phyloP scores from a whole-genome alignment of 2,113 vertebrate genomes.

The Gulo gulo region DNA sequence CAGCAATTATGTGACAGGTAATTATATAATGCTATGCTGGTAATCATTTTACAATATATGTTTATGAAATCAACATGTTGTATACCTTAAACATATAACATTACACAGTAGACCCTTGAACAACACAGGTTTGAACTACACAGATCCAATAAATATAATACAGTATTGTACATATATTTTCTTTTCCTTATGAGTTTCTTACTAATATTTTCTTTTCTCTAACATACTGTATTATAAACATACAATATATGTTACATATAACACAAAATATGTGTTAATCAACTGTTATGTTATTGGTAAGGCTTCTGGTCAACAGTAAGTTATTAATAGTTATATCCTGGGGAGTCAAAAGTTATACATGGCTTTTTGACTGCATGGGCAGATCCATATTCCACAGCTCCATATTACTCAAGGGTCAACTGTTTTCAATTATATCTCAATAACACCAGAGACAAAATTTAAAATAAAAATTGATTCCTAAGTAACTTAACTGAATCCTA shows the following conservation, averaged over 20 bases:
- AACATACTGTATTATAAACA: neutral
- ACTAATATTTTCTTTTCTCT: neutral
- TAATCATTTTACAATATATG: neutral
- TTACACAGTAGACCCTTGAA: neutral
- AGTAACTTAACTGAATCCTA: neutral
- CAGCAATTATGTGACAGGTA: neutral
- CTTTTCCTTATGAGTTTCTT: neutral
- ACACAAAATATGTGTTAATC: neutral
- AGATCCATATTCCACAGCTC: neutral
- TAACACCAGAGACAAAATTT: neutral
- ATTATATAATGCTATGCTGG: neutral
- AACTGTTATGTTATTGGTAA: neutral
- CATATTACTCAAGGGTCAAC: neutral
- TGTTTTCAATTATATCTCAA: neutral
- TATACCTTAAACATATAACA: neutral
- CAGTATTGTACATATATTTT: neutral
- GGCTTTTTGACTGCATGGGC: neutral
- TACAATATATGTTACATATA: neutral
- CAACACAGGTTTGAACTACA: neutral
- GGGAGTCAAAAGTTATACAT: neutral
- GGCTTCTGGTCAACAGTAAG: neutral
- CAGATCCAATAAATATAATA: neutral
- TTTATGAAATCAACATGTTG: neutral
- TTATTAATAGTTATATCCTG: neutral
- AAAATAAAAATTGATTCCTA: neutral